Evolutionary conservation across 2,797 vertebrate species (phyloP).

Genomic region (Myotis pilosus): DNA sequence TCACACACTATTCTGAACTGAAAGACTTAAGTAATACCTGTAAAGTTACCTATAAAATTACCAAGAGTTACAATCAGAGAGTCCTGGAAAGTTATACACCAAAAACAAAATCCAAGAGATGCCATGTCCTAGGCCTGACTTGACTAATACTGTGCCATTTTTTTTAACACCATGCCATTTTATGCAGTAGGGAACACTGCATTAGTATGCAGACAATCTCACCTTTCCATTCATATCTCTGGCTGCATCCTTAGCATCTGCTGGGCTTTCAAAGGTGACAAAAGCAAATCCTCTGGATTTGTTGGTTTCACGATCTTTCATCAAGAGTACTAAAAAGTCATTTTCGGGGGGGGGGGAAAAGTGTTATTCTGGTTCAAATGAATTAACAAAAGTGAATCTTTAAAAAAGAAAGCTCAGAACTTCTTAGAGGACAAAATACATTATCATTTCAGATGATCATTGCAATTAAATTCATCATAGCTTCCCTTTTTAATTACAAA

Average conservation of each 20-base stretch:
- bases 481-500: background rate
- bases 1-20: background rate
- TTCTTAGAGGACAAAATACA: slow-evolving; percentile 88
- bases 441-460: slow-evolving; percentile 85
- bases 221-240: slow-evolving; percentile 99
- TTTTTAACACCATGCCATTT: background rate
- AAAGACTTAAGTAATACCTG: background rate
- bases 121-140: background rate
- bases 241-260: slow-evolving; percentile 98
- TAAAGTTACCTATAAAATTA: background rate
- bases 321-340: slow-evolving; percentile 90
- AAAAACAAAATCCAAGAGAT: background rate
- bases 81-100: background rate
- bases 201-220: slow-evolving; percentile 7
- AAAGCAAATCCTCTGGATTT: slow-evolving; percentile 99
- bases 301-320: slow-evolving; percentile 99
- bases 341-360: background rate
- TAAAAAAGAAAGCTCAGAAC: slow-evolving; percentile 84
- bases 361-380: background rate
- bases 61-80: background rate
- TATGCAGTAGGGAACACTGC: background rate
- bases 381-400: accelerated
- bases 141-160: background rate
- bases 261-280: slow-evolving; percentile 96
- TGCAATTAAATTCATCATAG: slow-evolving; percentile 82